Evolutionary conservation across 1,140 invertebrate genomes (phyloP), one percentile per base, ranked within the genome.

Genomic region (Centruroides sculpturatus): DNA sequence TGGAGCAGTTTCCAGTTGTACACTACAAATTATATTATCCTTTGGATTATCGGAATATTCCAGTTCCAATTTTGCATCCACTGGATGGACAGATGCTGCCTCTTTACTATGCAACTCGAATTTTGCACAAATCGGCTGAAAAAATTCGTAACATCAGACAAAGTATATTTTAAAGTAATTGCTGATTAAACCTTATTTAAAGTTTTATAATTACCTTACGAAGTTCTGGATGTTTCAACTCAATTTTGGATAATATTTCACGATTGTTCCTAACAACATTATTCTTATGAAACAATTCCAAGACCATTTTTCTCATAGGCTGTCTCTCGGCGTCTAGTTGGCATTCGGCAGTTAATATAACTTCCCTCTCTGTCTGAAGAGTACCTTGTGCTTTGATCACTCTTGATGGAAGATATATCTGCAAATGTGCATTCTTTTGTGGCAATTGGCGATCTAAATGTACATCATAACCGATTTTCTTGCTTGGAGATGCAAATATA

Each of bases 31-130:
- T 1, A 63, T 10, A 46, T 63, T 63, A 11, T 63, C 62, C 47
- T 59, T 55, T 47, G 62, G 62, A 57, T 59, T 23, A 56, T 56
- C 59, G 11, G 57, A 56, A 48, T 63, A 63, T 53, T 63, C 62
- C 46, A 57, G 10, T 47, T 49, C 49, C 6, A 55, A 23, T 57
- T 63, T 23, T 23, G 49, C 62, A 8, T 41, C 41, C 8, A 41
- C 41, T 41, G 41, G 23, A 51, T 13, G 23, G 5, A 51, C 23
- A 51, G 5, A 1, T 51, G 6, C 23, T 1, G 12, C 10, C 6
- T 34, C 50, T 51, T 51, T 34, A 51, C 23, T 56, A n/a, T 63
- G 55, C 12, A 10, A 57, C 34, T 47, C 23, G 3, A 63, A 12
- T 41, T 56, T 35, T 23, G 57, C 34, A 36, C 36, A 55, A 4